Conservation (phyloP, 2,888 invertebrate species). For the Spilosoma lubricipeda region DNA sequence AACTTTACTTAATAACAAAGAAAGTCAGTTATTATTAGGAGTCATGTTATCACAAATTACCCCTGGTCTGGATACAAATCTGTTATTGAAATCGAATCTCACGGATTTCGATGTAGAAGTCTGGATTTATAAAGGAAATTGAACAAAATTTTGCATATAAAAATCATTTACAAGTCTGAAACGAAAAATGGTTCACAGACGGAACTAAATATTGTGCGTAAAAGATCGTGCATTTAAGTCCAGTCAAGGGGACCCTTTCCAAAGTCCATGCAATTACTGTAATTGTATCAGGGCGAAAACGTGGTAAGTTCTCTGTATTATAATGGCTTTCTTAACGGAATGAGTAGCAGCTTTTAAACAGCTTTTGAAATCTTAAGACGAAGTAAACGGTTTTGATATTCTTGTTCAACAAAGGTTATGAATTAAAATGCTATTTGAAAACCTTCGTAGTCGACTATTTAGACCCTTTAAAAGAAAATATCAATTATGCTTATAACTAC, state of each 20-base stretch:
- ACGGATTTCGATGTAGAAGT: background rate
- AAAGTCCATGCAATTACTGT: conserved; percentile 11
- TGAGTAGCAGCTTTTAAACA: background rate
- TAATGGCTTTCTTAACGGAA: conserved; percentile 6
- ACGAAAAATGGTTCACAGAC: conserved; percentile 10
- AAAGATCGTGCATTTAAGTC: conserved; percentile 18
- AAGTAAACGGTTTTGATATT: conserved; percentile 8
- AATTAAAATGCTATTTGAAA: background rate
- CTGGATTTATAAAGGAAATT: background rate
- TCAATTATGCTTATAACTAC: background rate
- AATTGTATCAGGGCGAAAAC: conserved; percentile 9
- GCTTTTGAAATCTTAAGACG: background rate
- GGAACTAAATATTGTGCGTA: conserved; percentile 10
- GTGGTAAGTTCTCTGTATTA: conserved; percentile 1
- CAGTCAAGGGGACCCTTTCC: conserved; percentile 3
- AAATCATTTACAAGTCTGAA: conserved; percentile 9
- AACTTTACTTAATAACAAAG: background rate
- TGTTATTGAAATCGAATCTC: background rate
- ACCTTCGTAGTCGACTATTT: background rate
- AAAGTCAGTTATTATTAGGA: background rate
- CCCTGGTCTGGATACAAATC: background rate
- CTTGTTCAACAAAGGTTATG: background rate
- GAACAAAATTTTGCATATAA: background rate
- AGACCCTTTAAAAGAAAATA: background rate
- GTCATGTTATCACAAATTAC: too few relatives aligned